phyloP scores from a whole-genome alignment of 2,113 vertebrate genomes.

The Eurypyga helias region DNA sequence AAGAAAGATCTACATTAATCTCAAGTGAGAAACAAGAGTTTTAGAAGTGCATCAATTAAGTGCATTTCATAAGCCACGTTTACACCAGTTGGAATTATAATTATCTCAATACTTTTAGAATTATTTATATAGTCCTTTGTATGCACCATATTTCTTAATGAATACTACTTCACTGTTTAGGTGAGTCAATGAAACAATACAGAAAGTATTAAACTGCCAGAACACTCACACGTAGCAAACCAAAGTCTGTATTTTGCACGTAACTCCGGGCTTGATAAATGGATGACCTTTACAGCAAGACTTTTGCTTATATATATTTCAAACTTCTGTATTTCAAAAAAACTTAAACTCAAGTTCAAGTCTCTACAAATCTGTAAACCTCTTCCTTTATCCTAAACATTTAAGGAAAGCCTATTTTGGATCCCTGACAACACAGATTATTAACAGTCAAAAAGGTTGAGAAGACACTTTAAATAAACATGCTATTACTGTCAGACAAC shows the following conservation, averaged over 20 bases:
- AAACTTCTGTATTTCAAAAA: background rate
- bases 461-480: background rate
- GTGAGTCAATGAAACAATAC: background rate
- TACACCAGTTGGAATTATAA: background rate
- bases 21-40: background rate
- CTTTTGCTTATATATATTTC: background rate
- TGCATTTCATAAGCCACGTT: background rate
- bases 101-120: background rate
- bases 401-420: background rate
- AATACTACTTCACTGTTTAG: background rate
- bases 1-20: background rate
- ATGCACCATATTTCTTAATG: background rate
- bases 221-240: background rate
- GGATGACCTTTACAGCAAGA: background rate
- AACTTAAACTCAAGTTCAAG: background rate
- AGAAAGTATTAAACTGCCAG: background rate
- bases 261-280: background rate
- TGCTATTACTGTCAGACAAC: background rate
- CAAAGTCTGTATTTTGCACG: background rate
- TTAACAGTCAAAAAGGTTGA: background rate
- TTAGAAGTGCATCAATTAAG: background rate
- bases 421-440: background rate
- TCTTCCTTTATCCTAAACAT: background rate
- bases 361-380: background rate
- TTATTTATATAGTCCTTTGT: background rate